Evolutionary conservation across 2,888 invertebrate species (phyloP).

Genomic region (Orthonevra nobilis): DNA sequence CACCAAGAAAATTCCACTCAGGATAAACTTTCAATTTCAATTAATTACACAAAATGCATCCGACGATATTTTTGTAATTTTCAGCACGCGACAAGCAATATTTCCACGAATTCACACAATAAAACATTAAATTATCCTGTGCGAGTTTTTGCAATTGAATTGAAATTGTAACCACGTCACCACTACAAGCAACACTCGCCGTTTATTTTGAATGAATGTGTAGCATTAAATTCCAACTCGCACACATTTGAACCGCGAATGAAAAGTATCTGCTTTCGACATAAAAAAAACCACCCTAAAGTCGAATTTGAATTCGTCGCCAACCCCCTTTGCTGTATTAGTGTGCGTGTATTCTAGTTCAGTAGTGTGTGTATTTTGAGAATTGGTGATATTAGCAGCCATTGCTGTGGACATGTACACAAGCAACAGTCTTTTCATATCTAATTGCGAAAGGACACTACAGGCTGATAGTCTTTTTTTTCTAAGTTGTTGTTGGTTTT

Average conservation of each 20-base stretch:
- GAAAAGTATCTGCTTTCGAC: slow-evolving; percentile 24
- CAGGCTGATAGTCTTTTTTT: slow-evolving; percentile 54
- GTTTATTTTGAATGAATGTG: not conserved
- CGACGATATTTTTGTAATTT: slow-evolving; percentile 17
- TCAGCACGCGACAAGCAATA: slow-evolving; percentile 49
- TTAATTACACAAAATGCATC: slow-evolving; percentile 27
- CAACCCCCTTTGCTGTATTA: slow-evolving; percentile 57
- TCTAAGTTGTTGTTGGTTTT: not conserved
- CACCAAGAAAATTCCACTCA: slow-evolving; percentile 4
- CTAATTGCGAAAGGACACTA: slow-evolving; percentile 67
- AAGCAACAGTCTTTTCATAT: slow-evolving; percentile 69
- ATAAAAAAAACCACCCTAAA: slow-evolving; percentile 47
- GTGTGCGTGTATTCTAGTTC: not conserved
- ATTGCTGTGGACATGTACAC: slow-evolving; percentile 50
- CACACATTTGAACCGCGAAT: slow-evolving; percentile 48
- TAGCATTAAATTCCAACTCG: slow-evolving; percentile 13
- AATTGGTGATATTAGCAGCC: slow-evolving; percentile 48
- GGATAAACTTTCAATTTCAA: slow-evolving; percentile 12
- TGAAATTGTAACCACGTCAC: slow-evolving; percentile 56
- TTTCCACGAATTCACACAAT: slow-evolving; percentile 51
- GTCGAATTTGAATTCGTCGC: slow-evolving; percentile 29
- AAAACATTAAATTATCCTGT: slow-evolving; percentile 61
- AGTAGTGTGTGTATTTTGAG: not conserved
- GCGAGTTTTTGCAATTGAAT: slow-evolving; percentile 52
- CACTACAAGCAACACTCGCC: slow-evolving; percentile 15